Evolutionary conservation across 2,888 invertebrate genomes (phyloP).

Genomic region (Tachina lurida): DNA sequence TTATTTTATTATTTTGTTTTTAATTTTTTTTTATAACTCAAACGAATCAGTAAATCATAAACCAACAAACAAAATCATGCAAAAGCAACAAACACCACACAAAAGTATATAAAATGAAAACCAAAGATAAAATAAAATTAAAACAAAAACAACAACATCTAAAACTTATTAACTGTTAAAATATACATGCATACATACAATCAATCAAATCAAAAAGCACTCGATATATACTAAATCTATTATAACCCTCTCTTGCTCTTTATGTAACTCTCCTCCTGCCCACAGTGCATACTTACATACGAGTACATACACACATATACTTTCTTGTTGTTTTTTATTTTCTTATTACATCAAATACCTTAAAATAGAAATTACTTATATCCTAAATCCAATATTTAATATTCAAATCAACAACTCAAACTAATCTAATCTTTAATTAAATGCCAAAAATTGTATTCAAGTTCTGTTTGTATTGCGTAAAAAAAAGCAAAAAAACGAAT

Average conservation of each 20-base stretch:
- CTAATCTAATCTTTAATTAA: constrained; percentile 63
- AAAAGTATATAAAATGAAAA: constrained; percentile 55
- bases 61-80: constrained; percentile 19
- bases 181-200: neutral
- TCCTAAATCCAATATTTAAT: constrained; percentile 21
- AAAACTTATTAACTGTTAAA: constrained; percentile 41
- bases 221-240: neutral
- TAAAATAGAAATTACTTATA: neutral
- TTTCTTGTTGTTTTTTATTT: constrained; percentile 7
- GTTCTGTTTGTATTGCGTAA: constrained; percentile 59
- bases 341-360: neutral
- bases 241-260: neutral
- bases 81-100: constrained; percentile 25
- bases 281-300: neutral
- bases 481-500: constrained; percentile 27
- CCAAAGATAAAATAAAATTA: constrained; percentile 57
- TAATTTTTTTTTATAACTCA: constrained; percentile 22
- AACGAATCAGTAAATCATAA: constrained; percentile 32
- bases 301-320: too few relatives aligned
- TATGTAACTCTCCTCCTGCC: neutral
- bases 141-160: constrained; percentile 7
- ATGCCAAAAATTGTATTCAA: constrained; percentile 68
- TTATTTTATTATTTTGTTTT: constrained; percentile 53
- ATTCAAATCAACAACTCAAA: constrained; percentile 37
- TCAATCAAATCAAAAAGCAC: neutral